Conservation (phyloP, 2,888 invertebrate genomes). For the Clepsis dumicolana region DNA sequence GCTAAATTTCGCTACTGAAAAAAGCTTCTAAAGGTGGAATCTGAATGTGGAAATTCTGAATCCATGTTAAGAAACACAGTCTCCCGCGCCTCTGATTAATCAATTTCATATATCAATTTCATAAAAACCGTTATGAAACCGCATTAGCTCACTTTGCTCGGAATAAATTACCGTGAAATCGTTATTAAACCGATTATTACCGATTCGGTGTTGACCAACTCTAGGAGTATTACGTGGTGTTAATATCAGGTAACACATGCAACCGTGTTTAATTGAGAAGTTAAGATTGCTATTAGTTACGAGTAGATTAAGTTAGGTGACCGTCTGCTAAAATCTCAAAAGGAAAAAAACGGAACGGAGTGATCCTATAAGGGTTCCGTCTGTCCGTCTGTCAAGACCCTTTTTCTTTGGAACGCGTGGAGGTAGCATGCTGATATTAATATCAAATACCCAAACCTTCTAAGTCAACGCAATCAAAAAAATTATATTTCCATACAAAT, state of each 20-base stretch:
- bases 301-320: background rate
- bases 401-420: too few species aligned
- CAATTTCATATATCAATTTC: constrained; percentile 36
- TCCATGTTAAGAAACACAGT: background rate
- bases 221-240: constrained; percentile 53
- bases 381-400: too few species aligned
- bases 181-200: constrained; percentile 43
- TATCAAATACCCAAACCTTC: too few species aligned
- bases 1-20: too few species aligned
- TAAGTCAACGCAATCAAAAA: too few species aligned
- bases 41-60: too few species aligned
- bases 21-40: too few species aligned
- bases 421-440: too few species aligned
- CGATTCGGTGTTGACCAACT: constrained; percentile 52
- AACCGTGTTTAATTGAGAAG: background rate
- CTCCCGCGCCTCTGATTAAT: constrained; percentile 15
- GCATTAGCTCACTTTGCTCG: constrained; percentile 35
- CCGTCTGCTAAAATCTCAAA: too few species aligned
- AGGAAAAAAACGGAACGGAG: too few species aligned
- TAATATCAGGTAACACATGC: constrained; percentile 18
- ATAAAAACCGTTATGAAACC: constrained; percentile 30
- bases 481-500: too few species aligned
- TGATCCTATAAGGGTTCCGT: too few species aligned
- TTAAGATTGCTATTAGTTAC: background rate
- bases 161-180: constrained; percentile 42